Conservation (phyloP, 2,888 invertebrate species). For the Chrysolina oricalcia region DNA sequence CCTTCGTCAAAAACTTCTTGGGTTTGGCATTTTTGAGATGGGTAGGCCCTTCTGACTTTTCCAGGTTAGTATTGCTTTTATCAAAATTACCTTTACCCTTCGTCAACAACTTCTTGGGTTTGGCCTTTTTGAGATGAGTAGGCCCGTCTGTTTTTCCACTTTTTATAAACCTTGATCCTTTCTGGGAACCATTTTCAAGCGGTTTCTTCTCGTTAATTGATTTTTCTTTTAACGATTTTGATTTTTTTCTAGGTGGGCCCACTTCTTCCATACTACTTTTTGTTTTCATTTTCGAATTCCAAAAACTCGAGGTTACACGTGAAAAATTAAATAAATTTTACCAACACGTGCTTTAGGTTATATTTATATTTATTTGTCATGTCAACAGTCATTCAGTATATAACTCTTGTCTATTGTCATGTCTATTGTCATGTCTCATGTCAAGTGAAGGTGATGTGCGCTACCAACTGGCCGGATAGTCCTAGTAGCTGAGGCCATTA, state of each 20-base stretch:
- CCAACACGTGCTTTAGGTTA: conserved; percentile 11
- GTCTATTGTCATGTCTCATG: too few species aligned
- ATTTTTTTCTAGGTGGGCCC: conserved; percentile 40
- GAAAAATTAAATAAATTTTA: background rate
- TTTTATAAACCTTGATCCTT: conserved; percentile 22
- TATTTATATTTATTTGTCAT: background rate
- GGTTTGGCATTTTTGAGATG: conserved; percentile 43
- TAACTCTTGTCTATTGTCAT: too few species aligned
- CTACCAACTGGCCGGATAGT: too few species aligned
- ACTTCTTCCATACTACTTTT: conserved; percentile 13
- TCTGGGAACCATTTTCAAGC: conserved; percentile 28
- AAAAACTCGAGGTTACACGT: background rate
- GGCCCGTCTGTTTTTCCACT: conserved; percentile 24
- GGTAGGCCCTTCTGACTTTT: conserved; percentile 48
- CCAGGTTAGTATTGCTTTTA: conserved; percentile 39
- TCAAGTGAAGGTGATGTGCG: too few species aligned
- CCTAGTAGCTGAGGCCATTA: too few species aligned
- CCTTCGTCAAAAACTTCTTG: conserved; percentile 45
- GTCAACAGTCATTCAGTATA: too few species aligned
- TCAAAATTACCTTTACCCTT: conserved; percentile 42
- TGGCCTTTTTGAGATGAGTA: conserved; percentile 37
- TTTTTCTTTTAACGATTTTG: conserved; percentile 21
- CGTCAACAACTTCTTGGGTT: conserved; percentile 48
- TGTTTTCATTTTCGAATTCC: conserved; percentile 27
- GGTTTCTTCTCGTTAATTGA: conserved; percentile 8